These are phyloP conservation scores for Cheilinus undulatus DNA, from an alignment of 2,113 vertebrate species.

Conservation along the genomic window DNA sequence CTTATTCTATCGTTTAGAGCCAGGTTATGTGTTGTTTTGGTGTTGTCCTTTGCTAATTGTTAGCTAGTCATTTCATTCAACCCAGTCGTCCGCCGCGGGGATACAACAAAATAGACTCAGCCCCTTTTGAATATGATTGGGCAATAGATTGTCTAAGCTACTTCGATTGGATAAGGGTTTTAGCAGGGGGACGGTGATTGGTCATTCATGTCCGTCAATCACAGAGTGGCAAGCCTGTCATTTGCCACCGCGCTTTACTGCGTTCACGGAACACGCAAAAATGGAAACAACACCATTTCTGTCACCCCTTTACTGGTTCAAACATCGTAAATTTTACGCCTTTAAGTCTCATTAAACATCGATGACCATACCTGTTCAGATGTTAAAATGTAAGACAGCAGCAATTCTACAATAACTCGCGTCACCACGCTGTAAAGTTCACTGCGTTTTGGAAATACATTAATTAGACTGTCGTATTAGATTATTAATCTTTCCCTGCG, in stretches of 20 bases:
- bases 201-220: not conserved
- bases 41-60: not conserved
- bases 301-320: too few relatives aligned
- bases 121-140: conserved; percentile 55
- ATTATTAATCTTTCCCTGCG: too few relatives aligned
- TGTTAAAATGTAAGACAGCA: too few relatives aligned
- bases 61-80: conserved; percentile 33
- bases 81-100: not conserved
- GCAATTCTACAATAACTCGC: too few relatives aligned
- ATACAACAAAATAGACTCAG: not conserved
- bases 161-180: conserved; percentile 51
- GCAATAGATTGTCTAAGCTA: not conserved
- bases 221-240: fast-evolving
- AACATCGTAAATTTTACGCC: too few relatives aligned
- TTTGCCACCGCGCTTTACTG: conserved; percentile 28
- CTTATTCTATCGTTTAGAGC: not conserved
- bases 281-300: not conserved
- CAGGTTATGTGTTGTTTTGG: not conserved
- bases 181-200: conserved; percentile 19
- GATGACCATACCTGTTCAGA: too few relatives aligned
- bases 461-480: too few relatives aligned
- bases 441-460: too few relatives aligned
- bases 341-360: too few relatives aligned
- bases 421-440: too few relatives aligned
- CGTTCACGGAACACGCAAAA: conserved; percentile 22